Conservation (phyloP, 2,797 vertebrate genomes). For the Lagodon rhomboides region DNA sequence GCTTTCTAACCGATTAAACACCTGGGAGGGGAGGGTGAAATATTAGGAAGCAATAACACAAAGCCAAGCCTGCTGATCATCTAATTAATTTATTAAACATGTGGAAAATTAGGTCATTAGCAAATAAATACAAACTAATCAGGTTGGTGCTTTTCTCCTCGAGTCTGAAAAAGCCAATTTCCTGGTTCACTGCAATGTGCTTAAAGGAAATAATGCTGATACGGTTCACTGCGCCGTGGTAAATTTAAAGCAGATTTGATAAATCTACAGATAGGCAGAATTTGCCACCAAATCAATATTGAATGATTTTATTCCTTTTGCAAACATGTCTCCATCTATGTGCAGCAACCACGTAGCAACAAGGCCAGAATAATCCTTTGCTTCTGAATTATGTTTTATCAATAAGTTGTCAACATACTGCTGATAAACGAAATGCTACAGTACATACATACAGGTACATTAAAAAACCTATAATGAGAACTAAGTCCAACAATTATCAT, state of each 20-base stretch:
- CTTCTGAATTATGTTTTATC: not conserved
- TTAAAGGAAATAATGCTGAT: conserved; percentile 24
- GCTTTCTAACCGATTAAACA: conserved; percentile 16
- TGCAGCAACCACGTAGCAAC: not conserved
- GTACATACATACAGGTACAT: not conserved
- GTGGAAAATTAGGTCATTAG: conserved; percentile 23
- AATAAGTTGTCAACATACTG: not conserved
- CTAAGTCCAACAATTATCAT: not conserved
- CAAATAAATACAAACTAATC: conserved; percentile 47
- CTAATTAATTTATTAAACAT: conserved; percentile 35
- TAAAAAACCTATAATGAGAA: too few relatives aligned
- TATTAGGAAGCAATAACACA: conserved; percentile 20
- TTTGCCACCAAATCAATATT: conserved; percentile 5
- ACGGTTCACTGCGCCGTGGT: conserved; percentile 11
- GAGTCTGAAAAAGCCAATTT: conserved; percentile 39
- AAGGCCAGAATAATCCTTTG: not conserved
- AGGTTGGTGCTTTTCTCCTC: conserved; percentile 28
- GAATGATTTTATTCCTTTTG: not conserved
- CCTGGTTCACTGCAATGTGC: conserved; percentile 16
- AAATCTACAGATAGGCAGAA: not conserved
- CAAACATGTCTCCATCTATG: not conserved
- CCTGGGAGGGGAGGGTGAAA: not conserved
- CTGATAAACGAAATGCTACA: not conserved
- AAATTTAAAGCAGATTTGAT: conserved; percentile 6
- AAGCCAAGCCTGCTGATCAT: conserved; percentile 21